Percentiles rank a stretch among this genome's conserved stretches.
Evolutionary conservation across 2,888 invertebrate genomes (phyloP).

Genomic region (Synanthedon myopaeformis): DNA sequence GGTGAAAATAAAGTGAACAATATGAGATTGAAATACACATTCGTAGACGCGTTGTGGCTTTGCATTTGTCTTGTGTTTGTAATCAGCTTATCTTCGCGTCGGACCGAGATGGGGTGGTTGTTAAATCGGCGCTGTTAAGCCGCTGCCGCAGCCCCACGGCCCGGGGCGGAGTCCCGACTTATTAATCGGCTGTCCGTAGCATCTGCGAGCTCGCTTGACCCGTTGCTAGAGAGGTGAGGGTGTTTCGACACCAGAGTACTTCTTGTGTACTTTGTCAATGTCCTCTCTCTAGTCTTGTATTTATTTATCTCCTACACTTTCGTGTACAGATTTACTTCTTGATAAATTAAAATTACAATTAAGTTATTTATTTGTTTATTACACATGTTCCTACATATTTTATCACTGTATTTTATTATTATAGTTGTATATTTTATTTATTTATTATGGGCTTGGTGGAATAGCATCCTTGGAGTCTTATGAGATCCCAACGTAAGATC

Average conservation of each 20-base stretch:
- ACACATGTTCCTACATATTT: too few relatives aligned
- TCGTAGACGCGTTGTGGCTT: conserved; percentile 5
- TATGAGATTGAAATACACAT: too few relatives aligned
- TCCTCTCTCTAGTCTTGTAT: neutral
- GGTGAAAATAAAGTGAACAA: too few relatives aligned
- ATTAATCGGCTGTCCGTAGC: conserved; percentile 68
- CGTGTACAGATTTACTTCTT: too few relatives aligned
- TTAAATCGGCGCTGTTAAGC: conserved; percentile 46
- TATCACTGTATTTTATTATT: too few relatives aligned
- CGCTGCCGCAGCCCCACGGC: conserved; percentile 19
- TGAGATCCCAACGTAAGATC: too few relatives aligned
- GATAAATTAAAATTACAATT: too few relatives aligned
- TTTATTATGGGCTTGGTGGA: too few relatives aligned
- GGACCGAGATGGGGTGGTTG: conserved; percentile 13
- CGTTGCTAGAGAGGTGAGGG: conserved; percentile 2
- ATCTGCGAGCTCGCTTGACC: conserved; percentile 36
- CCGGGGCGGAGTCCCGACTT: conserved; percentile 50
- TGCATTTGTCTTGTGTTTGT: conserved; percentile 28
- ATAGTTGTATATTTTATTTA: too few relatives aligned
- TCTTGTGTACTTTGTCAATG: neutral
- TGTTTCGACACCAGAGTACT: neutral
- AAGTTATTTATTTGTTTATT: too few relatives aligned
- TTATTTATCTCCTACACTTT: neutral
- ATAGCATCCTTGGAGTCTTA: too few relatives aligned
- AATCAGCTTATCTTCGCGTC: conserved; percentile 25